Conservation (phyloP, 37 sponge, comb jelly and placozoan species). For the Eunapius fragilis region DNA sequence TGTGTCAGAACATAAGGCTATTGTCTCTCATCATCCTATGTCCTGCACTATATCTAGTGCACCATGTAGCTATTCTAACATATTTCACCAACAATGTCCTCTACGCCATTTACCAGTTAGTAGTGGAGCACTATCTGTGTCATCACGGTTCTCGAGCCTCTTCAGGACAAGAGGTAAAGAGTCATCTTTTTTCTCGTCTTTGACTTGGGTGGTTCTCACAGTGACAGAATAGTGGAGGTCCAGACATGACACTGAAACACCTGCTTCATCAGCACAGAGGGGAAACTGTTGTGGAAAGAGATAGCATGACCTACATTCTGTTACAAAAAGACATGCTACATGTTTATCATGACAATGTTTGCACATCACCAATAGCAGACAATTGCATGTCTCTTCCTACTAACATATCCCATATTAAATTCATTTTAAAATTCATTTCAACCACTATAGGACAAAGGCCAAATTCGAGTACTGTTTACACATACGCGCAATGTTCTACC, state of each 20-base stretch:
- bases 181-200: not conserved
- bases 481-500: too few relatives aligned
- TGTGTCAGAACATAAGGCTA: too few relatives aligned
- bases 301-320: not conserved
- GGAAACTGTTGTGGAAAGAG: conserved; percentile 16
- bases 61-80: too few relatives aligned
- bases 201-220: not conserved
- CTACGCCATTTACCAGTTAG: not conserved
- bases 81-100: conserved; percentile 2
- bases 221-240: conserved; percentile 47
- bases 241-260: conserved; percentile 49
- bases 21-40: too few relatives aligned
- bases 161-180: not conserved
- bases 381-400: too few relatives aligned
- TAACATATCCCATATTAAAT: too few relatives aligned
- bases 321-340: not conserved
- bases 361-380: too few relatives aligned
- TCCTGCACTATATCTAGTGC: too few relatives aligned
- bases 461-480: too few relatives aligned
- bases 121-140: not conserved
- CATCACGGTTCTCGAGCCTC: not conserved
- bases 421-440: too few relatives aligned
- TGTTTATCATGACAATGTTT: too few relatives aligned
- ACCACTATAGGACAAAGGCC: too few relatives aligned
- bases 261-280: not conserved